Evolutionary conservation across 2,113 vertebrate genomes (phyloP).

Genomic region (Xenus cinereus): DNA sequence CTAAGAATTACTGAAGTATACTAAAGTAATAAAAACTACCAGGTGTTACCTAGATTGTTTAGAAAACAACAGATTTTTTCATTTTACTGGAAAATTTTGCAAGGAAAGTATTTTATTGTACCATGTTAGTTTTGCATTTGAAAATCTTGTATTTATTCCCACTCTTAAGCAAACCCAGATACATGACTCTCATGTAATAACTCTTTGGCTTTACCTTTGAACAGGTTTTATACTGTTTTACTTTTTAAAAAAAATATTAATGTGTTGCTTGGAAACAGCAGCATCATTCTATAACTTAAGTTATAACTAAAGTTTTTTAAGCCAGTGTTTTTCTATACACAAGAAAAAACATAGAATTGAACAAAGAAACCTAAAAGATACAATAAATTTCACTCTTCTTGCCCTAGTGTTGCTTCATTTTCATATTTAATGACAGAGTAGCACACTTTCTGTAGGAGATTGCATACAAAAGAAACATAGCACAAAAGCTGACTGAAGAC

Average conservation of each 20-base stretch:
- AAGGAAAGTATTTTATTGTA: neutral
- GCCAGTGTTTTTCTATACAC: neutral
- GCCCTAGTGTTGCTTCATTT: neutral
- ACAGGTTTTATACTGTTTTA: neutral
- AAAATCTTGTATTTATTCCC: neutral
- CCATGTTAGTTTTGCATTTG: neutral
- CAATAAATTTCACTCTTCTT: neutral
- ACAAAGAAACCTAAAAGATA: neutral
- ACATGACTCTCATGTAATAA: rapidly evolving
- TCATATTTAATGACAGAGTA: neutral
- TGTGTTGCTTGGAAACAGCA: neutral
- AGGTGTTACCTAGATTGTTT: neutral
- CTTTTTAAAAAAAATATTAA: neutral
- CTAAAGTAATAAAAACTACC: neutral
- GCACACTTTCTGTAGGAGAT: neutral
- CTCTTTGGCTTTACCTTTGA: neutral
- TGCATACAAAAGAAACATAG: neutral
- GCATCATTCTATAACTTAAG: neutral
- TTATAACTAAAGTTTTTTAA: neutral
- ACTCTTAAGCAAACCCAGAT: neutral
- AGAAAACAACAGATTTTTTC: neutral
- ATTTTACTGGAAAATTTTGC: neutral
- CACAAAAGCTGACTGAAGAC: neutral
- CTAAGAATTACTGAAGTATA: neutral
- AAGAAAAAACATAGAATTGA: neutral